phyloP scores from a whole-genome alignment of 92 coral and sea anemone genomes.

The Phymanthus crucifer region DNA sequence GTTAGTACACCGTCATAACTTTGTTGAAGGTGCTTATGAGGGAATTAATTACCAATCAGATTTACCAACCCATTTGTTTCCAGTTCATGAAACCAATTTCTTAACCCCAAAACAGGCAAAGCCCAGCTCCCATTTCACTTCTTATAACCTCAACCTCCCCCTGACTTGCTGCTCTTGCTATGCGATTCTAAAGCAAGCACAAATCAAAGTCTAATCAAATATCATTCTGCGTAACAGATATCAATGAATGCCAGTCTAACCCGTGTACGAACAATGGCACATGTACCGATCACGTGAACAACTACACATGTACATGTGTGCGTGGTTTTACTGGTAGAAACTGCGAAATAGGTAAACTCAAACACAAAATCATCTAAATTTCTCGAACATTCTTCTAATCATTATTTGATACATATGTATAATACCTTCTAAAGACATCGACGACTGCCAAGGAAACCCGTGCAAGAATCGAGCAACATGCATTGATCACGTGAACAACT shows the following conservation, averaged over 20 bases:
- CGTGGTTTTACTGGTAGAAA: slow-evolving; percentile 30
- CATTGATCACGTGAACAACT: slow-evolving; percentile 44
- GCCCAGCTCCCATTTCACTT: too few relatives aligned
- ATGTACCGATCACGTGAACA: slow-evolving; percentile 41
- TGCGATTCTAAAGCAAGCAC: too few relatives aligned
- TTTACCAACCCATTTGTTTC: too few relatives aligned
- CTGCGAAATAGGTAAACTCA: slow-evolving; percentile 25
- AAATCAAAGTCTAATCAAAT: too few relatives aligned
- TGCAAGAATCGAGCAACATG: slow-evolving; percentile 50
- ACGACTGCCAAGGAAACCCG: slow-evolving; percentile 37
- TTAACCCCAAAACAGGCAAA: too few relatives aligned
- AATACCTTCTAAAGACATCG: slow-evolving; percentile 20
- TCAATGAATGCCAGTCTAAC: slow-evolving; percentile 30
- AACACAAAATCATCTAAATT: background rate
- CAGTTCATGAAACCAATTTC: too few relatives aligned
- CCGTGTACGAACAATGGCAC: slow-evolving; percentile 44
- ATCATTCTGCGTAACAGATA: slow-evolving; percentile 8
- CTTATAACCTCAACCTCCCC: too few relatives aligned
- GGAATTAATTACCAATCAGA: too few relatives aligned
- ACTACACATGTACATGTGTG: slow-evolving; percentile 28
- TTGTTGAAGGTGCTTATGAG: too few relatives aligned
- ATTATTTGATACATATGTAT: too few relatives aligned
- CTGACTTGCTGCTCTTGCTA: background rate
- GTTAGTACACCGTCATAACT: too few relatives aligned
- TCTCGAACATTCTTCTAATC: background rate